Evolutionary conservation across 2,888 invertebrate genomes (phyloP).

Genomic region (Ectemnius lituratus): DNA sequence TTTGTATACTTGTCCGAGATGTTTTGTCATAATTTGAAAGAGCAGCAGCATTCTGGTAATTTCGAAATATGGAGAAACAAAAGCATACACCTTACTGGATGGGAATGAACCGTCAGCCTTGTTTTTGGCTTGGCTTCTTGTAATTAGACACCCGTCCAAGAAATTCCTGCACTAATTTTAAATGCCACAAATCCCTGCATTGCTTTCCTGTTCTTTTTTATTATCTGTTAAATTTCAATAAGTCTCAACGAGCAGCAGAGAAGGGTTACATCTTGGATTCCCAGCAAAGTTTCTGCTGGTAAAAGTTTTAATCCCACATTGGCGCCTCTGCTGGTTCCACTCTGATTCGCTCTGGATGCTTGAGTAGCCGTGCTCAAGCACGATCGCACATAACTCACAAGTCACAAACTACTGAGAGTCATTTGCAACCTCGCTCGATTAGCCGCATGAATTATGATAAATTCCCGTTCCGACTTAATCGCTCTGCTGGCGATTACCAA

Average conservation of each 20-base stretch:
- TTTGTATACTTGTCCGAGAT: too few relatives aligned
- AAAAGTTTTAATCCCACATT: constrained; percentile 10
- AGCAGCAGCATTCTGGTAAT: too few relatives aligned
- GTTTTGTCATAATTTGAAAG: too few relatives aligned
- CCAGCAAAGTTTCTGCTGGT: constrained; percentile 1
- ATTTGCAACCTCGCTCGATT: constrained; percentile 1
- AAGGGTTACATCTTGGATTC: background rate
- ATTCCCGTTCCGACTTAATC: background rate
- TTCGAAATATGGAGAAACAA: too few relatives aligned
- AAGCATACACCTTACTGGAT: too few relatives aligned
- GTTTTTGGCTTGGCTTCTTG: too few relatives aligned
- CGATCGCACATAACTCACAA: background rate
- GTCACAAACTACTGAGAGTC: background rate
- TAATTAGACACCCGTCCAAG: too few relatives aligned
- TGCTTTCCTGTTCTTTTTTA: too few relatives aligned
- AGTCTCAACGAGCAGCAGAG: background rate
- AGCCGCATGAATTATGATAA: background rate
- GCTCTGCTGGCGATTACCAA: background rate
- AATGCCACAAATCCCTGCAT: too few relatives aligned
- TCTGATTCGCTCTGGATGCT: constrained; percentile 2
- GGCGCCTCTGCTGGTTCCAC: background rate
- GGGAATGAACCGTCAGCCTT: too few relatives aligned
- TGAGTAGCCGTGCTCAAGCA: background rate
- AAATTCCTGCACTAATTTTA: too few relatives aligned
- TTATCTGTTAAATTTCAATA: background rate